Conservation (phyloP, 92 coral and sea anemone genomes). For the Parazoanthus swiftii region DNA sequence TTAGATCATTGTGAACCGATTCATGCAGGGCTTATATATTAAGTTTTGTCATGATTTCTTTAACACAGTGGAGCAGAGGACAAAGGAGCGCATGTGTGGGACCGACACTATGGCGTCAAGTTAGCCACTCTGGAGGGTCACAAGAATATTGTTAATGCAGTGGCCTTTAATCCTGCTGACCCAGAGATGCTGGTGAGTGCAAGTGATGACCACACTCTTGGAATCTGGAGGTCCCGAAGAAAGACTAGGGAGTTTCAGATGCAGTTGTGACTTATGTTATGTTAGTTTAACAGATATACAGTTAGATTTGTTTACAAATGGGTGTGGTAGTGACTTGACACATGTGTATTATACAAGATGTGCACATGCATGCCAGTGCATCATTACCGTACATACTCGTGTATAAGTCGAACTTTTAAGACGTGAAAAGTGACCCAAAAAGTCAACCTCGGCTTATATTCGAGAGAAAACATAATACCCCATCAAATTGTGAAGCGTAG, state of each 20-base stretch:
- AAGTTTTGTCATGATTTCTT: background rate
- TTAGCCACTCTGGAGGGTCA: slow-evolving; percentile 78
- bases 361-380: too few species aligned
- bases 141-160: slow-evolving; percentile 75
- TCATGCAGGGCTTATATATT: too few species aligned
- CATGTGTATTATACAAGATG: too few species aligned
- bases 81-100: slow-evolving; percentile 78
- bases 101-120: slow-evolving; percentile 76
- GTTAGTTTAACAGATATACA: background rate
- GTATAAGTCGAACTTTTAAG: too few species aligned
- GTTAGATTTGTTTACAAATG: background rate
- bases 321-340: too few species aligned
- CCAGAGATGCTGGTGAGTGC: slow-evolving; percentile 81
- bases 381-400: too few species aligned
- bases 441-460: too few species aligned
- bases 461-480: too few species aligned
- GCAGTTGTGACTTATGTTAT: background rate
- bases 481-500: too few species aligned
- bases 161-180: slow-evolving; percentile 73
- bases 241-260: slow-evolving; percentile 22
- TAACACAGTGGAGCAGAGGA: slow-evolving; percentile 83
- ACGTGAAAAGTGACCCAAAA: too few species aligned
- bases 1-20: too few species aligned
- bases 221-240: slow-evolving; percentile 81
- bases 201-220: slow-evolving; percentile 81